Base-by-base conservation (phyloP, 2,888 invertebrate genomes). In the Chironomus tentans region DNA sequence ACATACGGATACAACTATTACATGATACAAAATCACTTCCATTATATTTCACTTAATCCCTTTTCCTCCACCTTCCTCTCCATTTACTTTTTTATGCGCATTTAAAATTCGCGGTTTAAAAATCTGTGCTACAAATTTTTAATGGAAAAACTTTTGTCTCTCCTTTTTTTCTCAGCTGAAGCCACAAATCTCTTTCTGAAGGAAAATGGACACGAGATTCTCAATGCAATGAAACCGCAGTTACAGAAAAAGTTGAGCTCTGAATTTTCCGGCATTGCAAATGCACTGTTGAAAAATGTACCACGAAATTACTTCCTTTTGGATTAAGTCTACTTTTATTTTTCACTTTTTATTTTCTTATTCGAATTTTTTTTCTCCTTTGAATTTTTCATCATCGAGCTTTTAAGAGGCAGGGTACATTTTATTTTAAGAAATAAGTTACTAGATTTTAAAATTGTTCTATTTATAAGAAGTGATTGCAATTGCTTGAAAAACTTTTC, bases 131-230 rank as follows among this genome's bases (percentile, higher is more conserved):
- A 38, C 38, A 38, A 38, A 65, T 70, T 76, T 70, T 77, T 69
- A 48, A 65, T 72, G 77, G 71, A 48, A 47, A 73, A 77, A 78
- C 77, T 62, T 78, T 47, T 77, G 38, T 38, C 38, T 38, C 10
- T 38, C 83, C 85, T 50, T 21, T 10, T 18, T 62, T 62, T 18
- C 22, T 10, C 80, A 91, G 91, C 88, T 78, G 89, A 91, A 82
- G 91, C 91, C 13, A 91, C 89, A 6, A 91, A 91, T 81, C 83
- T 91, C 70, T 91, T 91, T 80, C 85, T 91, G 47, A 85, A 88
- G 71, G 90, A 91, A 80, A 90, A 91, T 80, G 90, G 90, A 0
- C 87, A 88, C 77, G 87, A 91, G 82, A 90, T 91, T 1, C 82
- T 91, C 77, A 88, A 89, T 80, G 87, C 87, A 4, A 91, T 91